Evolutionary conservation across 2,888 invertebrate genomes (phyloP).

Genomic region (Ectemnius cavifrons): DNA sequence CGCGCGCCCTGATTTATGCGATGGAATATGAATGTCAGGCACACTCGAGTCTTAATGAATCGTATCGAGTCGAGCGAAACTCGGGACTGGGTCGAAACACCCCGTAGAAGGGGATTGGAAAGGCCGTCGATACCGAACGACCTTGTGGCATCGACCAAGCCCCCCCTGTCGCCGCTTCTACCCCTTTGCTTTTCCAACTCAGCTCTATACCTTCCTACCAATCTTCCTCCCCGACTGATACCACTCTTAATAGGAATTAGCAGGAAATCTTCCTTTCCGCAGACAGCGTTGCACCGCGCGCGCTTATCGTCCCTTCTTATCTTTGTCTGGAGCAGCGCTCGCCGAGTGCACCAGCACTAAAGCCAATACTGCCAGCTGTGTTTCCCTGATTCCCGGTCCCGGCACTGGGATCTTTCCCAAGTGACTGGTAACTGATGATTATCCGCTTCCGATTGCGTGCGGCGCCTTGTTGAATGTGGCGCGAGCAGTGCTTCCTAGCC

Average conservation of each 20-base stretch:
- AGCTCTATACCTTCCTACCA: slow-evolving; percentile 29
- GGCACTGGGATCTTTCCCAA: background rate
- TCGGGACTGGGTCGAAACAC: slow-evolving; percentile 32
- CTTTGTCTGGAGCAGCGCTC: too few species aligned
- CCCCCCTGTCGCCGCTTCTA: slow-evolving; percentile 24
- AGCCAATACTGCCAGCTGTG: too few species aligned
- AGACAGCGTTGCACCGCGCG: too few species aligned
- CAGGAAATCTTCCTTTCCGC: too few species aligned
- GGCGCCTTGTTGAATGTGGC: background rate
- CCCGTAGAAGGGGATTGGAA: slow-evolving; percentile 40
- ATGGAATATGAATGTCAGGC: slow-evolving; percentile 23
- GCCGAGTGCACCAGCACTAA: too few species aligned
- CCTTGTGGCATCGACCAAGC: slow-evolving; percentile 74
- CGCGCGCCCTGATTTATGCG: slow-evolving; percentile 32
- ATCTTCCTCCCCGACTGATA: slow-evolving; percentile 34
- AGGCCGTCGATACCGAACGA: slow-evolving; percentile 71
- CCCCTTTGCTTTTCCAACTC: slow-evolving; percentile 46
- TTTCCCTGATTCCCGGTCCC: too few species aligned
- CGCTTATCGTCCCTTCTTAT: too few species aligned
- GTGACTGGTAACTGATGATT: background rate
- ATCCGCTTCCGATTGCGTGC: background rate
- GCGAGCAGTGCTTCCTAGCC: background rate
- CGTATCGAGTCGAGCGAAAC: slow-evolving; percentile 29
- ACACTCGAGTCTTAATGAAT: slow-evolving; percentile 37
- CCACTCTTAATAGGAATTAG: background rate